Evolutionary conservation across 2,888 invertebrate genomes (phyloP), one percentile per base, ranked within the genome.

Genomic region (Muschampia plurimacula): DNA sequence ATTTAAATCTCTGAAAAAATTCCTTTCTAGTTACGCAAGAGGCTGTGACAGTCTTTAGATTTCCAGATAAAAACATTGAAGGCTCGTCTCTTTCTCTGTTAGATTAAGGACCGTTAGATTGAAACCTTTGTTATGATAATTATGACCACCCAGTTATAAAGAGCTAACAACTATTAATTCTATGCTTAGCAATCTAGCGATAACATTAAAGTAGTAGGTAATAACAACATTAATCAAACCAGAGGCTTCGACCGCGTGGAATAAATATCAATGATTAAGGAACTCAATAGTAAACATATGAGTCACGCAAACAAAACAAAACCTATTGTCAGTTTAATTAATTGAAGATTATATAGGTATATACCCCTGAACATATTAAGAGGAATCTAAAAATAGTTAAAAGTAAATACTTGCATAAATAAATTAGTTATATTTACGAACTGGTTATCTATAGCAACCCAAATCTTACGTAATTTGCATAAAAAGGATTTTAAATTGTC

Each of bases 241-340:
- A 10, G 55, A 36, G 36, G 10, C 32, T 13, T 10, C 22, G 39
- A 55, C 28, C 49, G 63, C 55, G 63, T 69, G 52, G 69, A 69
- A 69, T 60, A 69, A 69, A 67, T 67, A 66, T 55, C 15, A 39
- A 69, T 55, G 52, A 63, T 63, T 41, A 63, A 69, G 69, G 69
- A 69, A 69, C 69, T 69, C 2, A 46, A 60, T 28, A 57, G 52
- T 28, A 15, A 57, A 57, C 57, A 57, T 57, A 10, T 28, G 57
- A 57, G 57, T 57, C 57, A 57, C 28, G 22, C 28, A 57, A 28
- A 57, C 57, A 57, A 28, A 28, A 52, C 15, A 57, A 28, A 49
- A 49, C 8, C 28, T 28, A 57, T 28, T 22, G 57, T 28, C 28
- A 28, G 28, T 12, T 22, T 57, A 57, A 28, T 9, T 28, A 28